Evolutionary conservation across 2,888 invertebrate species (phyloP).

Genomic region (Eupithecia insigniata): DNA sequence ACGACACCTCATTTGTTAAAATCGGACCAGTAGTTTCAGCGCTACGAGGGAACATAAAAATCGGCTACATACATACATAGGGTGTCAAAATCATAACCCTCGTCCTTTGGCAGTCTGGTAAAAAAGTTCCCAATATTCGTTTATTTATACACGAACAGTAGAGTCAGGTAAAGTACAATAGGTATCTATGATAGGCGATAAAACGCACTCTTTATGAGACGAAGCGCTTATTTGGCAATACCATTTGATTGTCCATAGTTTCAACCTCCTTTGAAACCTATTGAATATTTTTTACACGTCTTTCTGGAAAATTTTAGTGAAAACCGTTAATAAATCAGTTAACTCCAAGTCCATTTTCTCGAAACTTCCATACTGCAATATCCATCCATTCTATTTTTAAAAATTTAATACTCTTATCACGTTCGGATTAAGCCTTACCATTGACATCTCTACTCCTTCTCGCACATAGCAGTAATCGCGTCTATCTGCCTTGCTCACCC

Average conservation of each 20-base stretch:
- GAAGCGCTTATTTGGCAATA: background rate
- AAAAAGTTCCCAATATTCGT: background rate
- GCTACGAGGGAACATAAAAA: no score
- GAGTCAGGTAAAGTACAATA: background rate
- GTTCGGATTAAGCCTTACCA: conserved; percentile 22
- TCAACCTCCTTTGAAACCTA: background rate
- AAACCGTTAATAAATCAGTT: background rate
- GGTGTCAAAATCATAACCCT: no score
- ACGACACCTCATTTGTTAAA: no score
- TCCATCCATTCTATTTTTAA: conserved; percentile 18
- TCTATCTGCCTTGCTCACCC: conserved; percentile 42
- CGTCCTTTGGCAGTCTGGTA: no score
- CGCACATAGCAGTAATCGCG: background rate
- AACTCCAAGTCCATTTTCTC: background rate
- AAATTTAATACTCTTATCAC: conserved; percentile 25
- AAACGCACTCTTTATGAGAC: background rate
- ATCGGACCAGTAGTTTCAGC: no score
- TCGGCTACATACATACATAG: no score
- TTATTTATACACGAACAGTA: background rate
- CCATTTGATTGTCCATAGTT: background rate
- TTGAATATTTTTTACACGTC: background rate
- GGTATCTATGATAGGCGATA: background rate
- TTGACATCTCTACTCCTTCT: conserved; percentile 19
- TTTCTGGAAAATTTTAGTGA: background rate
- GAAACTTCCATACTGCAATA: conserved; percentile 11